Conservation (phyloP, 2,888 invertebrate species). For the Rotaria socialis region DNA sequence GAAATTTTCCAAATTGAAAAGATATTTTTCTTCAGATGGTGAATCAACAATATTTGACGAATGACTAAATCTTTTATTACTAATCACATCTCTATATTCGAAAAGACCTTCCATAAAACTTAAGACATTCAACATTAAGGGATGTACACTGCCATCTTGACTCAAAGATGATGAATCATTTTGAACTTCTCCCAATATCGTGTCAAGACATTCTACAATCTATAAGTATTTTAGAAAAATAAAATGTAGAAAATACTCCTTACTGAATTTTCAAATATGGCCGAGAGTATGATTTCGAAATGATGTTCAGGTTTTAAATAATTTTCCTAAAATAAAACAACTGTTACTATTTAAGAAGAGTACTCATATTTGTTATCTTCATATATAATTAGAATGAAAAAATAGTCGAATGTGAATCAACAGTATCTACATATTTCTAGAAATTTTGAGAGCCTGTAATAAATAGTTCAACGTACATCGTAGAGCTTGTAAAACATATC, state of each 20-base stretch:
- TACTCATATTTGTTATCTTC: neutral
- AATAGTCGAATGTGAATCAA: no score
- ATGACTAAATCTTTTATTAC: neutral
- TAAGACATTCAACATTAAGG: neutral
- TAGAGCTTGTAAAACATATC: neutral
- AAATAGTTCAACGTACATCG: neutral
- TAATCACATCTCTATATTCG: neutral
- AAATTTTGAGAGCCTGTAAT: neutral
- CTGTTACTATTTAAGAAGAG: no score
- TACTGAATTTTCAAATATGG: neutral
- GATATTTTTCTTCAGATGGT: neutral
- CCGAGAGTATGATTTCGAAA: neutral
- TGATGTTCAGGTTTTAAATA: neutral
- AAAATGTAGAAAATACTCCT: neutral
- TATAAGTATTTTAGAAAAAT: no score
- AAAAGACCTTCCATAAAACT: conserved; percentile 11
- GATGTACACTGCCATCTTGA: neutral
- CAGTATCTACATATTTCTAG: no score
- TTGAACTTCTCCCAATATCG: neutral
- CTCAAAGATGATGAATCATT: neutral
- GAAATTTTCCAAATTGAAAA: neutral
- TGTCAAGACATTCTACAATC: neutral
- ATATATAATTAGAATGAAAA: neutral
- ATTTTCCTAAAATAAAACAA: neutral
- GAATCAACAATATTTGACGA: neutral